These are phyloP conservation scores for Phorcus lineatus DNA, from an alignment of 2,888 invertebrate species.

Conservation along the genomic window DNA sequence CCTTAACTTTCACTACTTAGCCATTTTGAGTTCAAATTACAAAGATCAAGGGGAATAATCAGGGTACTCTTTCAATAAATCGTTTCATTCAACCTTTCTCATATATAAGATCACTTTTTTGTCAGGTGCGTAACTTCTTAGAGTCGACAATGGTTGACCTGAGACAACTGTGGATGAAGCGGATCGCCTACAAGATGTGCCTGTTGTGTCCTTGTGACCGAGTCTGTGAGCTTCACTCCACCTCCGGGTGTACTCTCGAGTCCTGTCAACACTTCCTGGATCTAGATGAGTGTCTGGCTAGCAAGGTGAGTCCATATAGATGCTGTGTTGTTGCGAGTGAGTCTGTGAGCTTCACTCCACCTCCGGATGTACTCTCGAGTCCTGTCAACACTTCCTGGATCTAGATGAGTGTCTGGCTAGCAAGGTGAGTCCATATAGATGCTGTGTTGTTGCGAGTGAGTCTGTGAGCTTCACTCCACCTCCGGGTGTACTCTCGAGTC, in stretches of 20 bases:
- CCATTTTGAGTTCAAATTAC: no score
- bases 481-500: slow-evolving; percentile 66
- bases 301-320: slow-evolving; percentile 66
- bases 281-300: slow-evolving; percentile 76
- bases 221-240: slow-evolving; percentile 70
- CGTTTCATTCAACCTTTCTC: no score
- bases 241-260: slow-evolving; percentile 65
- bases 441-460: slow-evolving; percentile 73
- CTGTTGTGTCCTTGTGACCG: slow-evolving; percentile 75
- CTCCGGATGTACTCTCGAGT: slow-evolving; percentile 65
- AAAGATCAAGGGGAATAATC: no score
- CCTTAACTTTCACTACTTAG: no score
- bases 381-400: slow-evolving; percentile 75
- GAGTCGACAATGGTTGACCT: slow-evolving; percentile 74
- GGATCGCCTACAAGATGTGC: slow-evolving; percentile 72
- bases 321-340: slow-evolving; percentile 73
- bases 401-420: slow-evolving; percentile 76
- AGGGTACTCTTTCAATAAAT: no score
- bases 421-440: slow-evolving; percentile 64
- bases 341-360: slow-evolving; percentile 70
- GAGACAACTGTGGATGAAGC: slow-evolving; percentile 74
- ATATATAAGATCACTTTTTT: no score
- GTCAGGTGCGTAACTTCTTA: slow-evolving; percentile 74
- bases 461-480: slow-evolving; percentile 70
- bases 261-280: slow-evolving; percentile 75